phyloP scores from a whole-genome alignment of 2,797 vertebrate genomes.

The Lithobates sylvaticus region DNA sequence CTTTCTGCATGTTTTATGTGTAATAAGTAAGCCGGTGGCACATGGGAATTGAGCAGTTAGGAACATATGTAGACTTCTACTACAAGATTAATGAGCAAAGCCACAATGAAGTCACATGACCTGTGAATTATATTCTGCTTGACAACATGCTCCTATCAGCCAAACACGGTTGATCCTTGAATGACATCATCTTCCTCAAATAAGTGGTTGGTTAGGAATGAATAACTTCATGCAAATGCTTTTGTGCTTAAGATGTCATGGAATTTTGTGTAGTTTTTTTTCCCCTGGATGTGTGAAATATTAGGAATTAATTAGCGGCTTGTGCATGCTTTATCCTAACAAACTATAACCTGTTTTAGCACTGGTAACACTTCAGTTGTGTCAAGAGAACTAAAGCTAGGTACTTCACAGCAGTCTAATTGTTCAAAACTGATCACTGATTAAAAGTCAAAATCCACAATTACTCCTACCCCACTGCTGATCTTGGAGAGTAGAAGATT shows the following conservation, averaged over 20 bases:
- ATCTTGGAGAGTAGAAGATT: not conserved
- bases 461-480: not conserved
- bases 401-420: not conserved
- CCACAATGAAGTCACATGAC: conserved; percentile 38
- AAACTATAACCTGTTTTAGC: not conserved
- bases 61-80: conserved; percentile 17
- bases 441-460: not conserved
- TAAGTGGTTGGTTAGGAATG: conserved; percentile 24
- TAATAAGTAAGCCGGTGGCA: conserved; percentile 6
- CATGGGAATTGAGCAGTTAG: conserved; percentile 28
- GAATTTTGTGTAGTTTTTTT: conserved; percentile 2
- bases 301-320: conserved; percentile 25
- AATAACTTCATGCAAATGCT: conserved; percentile 18
- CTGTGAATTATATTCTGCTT: conserved; percentile 24
- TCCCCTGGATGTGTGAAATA: conserved; percentile 17
- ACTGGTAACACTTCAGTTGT: conserved; percentile 4
- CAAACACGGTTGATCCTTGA: conserved; percentile 12
- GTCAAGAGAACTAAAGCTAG: not conserved
- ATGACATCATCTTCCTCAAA: conserved; percentile 55
- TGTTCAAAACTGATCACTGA: not conserved
- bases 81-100: conserved; percentile 52
- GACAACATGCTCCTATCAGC: conserved; percentile 37
- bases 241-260: not conserved
- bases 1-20: not conserved
- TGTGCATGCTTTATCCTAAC: not conserved